These are phyloP conservation scores for Myrmecobius fasciatus DNA, from an alignment of 2,113 vertebrate species.

Conservation along the genomic window DNA sequence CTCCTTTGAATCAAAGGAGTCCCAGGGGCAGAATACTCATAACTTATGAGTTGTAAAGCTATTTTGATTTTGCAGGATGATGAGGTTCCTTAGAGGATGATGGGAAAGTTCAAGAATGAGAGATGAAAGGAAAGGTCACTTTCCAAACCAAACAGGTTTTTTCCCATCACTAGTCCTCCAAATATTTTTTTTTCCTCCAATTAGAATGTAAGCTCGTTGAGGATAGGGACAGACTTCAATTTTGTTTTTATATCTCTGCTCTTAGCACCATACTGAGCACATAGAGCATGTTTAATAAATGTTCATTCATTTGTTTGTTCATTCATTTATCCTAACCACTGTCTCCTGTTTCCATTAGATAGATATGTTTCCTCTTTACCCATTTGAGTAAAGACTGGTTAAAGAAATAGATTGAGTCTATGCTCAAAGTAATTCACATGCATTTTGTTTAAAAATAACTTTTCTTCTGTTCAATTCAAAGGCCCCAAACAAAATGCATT, in stretches of 20 bases:
- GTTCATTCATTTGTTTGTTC: neutral
- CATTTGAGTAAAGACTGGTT: neutral
- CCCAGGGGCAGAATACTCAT: neutral
- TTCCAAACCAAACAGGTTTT: neutral
- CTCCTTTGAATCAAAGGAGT: neutral
- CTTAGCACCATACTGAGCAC: neutral
- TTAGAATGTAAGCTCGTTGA: neutral
- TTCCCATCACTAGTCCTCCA: neutral
- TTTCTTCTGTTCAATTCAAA: constrained; percentile 47
- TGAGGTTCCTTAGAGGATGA: neutral
- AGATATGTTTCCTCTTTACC: neutral
- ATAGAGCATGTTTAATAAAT: neutral
- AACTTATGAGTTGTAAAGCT: neutral
- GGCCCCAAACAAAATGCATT: constrained; percentile 38
- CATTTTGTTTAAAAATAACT: constrained; percentile 14
- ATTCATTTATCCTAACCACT: neutral
- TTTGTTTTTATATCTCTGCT: neutral
- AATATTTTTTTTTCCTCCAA: neutral
- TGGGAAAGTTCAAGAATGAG: neutral
- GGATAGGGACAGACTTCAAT: neutral
- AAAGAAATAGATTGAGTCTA: neutral
- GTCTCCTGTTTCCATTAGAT: neutral
- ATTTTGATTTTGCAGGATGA: neutral
- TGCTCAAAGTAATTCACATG: neutral
- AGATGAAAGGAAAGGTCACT: neutral